A percentile compares a stretch with the other conserved stretches of the same genome.
phyloP scores from a whole-genome alignment of 2,888 invertebrate genomes.

The Eupithecia subfuscata region DNA sequence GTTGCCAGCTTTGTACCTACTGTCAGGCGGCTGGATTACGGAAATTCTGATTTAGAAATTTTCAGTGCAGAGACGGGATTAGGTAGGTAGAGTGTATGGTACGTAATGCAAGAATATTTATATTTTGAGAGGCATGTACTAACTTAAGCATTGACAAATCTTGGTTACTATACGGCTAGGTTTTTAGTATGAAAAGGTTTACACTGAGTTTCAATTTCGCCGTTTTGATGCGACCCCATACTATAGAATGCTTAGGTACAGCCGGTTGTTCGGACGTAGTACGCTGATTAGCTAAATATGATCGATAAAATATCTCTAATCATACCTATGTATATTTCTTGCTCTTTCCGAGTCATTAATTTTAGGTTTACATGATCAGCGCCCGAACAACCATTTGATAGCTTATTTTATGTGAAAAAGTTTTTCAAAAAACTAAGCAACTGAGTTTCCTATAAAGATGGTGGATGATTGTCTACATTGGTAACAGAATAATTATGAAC shows the following conservation, averaged over 20 bases:
- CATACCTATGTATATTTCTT: too few species aligned
- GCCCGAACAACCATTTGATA: not conserved
- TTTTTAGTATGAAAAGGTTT: not conserved
- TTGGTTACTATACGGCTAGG: not conserved
- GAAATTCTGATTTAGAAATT: not conserved
- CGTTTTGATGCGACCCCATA: not conserved
- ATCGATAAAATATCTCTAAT: not conserved
- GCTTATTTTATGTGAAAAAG: not conserved
- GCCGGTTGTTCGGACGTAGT: not conserved
- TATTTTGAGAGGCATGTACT: not conserved
- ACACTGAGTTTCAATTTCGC: not conserved
- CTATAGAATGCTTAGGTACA: not conserved
- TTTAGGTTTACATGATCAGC: not conserved
- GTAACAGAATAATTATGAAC: not conserved
- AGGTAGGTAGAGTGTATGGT: not conserved
- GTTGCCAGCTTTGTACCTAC: slow-evolving; percentile 43
- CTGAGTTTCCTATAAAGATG: not conserved
- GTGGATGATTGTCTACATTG: not conserved
- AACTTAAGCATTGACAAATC: not conserved
- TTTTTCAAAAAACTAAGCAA: not conserved
- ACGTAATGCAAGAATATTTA: not conserved
- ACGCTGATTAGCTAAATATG: not conserved
- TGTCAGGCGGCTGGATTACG: slow-evolving; percentile 6
- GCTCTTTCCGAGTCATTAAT: not conserved
- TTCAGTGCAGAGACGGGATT: not conserved